phyloP scores from a whole-genome alignment of 2,113 vertebrate genomes.

The Oryctolagus cuniculus region DNA sequence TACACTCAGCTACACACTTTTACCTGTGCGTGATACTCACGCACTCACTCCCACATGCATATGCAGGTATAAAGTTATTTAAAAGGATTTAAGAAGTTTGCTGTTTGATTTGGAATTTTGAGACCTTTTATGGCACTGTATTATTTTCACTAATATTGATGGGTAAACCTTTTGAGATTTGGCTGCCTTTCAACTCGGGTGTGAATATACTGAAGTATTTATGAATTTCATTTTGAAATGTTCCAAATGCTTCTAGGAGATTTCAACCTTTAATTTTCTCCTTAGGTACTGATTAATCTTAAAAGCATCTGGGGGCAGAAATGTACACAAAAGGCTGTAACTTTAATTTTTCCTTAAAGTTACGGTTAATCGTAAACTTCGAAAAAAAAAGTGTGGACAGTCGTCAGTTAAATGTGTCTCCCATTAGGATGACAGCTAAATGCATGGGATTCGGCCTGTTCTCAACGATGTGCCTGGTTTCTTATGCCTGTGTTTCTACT shows the following conservation, averaged over 20 bases:
- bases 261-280: constrained; percentile 62
- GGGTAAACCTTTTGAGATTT: not conserved
- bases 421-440: not conserved
- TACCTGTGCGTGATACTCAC: not conserved
- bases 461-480: not conserved
- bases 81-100: not conserved
- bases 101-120: not conserved
- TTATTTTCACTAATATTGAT: constrained; percentile 40
- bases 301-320: constrained; percentile 40
- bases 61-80: constrained; percentile 16
- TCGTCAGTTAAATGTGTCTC: not conserved
- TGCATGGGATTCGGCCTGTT: not conserved
- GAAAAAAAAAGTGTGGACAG: not conserved
- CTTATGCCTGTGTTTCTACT: constrained; percentile 8
- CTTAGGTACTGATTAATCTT: constrained; percentile 59
- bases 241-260: constrained; percentile 39
- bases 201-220: constrained; percentile 40
- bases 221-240: constrained; percentile 47
- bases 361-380: constrained; percentile 16
- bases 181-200: not conserved
- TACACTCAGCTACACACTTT: too few relatives aligned
- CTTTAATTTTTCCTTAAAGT: constrained; percentile 54
- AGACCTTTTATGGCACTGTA: not conserved
- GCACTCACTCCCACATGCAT: not conserved
- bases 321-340: not conserved